phyloP scores from a whole-genome alignment of 1,140 invertebrate genomes.

The Antheraea mylitta region DNA sequence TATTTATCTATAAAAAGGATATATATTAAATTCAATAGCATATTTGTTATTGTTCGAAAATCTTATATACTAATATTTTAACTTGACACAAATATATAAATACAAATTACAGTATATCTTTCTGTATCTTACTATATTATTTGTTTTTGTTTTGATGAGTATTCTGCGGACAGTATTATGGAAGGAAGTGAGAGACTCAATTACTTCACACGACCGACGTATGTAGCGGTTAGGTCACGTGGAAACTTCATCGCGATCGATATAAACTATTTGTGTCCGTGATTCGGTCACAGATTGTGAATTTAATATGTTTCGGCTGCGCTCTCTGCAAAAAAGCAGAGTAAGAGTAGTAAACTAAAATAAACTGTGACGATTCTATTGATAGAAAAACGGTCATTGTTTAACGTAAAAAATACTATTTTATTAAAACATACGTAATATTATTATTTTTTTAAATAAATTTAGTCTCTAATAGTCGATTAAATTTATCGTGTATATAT shows the following conservation, averaged over 20 bases:
- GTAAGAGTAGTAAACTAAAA: neutral
- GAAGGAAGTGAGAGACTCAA: conserved; percentile 60
- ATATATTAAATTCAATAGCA: too few species aligned
- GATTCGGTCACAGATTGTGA: conserved; percentile 14
- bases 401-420: neutral
- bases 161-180: conserved; percentile 32
- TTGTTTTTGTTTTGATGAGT: neutral
- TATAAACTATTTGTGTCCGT: conserved; percentile 23
- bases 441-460: too few species aligned
- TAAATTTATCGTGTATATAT: too few species aligned
- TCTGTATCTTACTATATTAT: too few species aligned
- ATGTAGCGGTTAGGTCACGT: conserved; percentile 36
- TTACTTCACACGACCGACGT: conserved; percentile 42
- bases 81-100: too few species aligned
- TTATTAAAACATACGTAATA: neutral
- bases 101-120: too few species aligned
- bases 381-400: neutral
- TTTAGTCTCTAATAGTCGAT: too few species aligned
- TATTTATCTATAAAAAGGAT: too few species aligned
- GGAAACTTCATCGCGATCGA: conserved; percentile 37
- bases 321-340: neutral
- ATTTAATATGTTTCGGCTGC: conserved; percentile 2
- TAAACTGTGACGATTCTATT: neutral
- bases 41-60: too few species aligned
- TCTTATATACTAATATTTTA: too few species aligned